Base-by-base conservation (phyloP, 2,888 invertebrate genomes). In the Diarsia brunnea region DNA sequence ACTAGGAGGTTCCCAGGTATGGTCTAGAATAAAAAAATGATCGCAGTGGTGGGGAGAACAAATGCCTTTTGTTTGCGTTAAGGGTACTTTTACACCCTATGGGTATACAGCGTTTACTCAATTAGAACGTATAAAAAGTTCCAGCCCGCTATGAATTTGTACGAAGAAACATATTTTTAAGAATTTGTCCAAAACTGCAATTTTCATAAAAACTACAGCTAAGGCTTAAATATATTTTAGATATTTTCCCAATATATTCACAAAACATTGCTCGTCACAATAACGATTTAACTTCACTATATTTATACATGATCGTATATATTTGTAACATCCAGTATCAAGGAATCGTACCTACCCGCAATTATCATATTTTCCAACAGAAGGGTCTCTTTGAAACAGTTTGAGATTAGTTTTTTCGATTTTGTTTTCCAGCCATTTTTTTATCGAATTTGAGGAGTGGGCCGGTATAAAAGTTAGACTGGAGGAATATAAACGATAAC, bases 251-350 rank as follows among this genome's bases (percentile, higher is more conserved):
- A 51, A 27, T 31, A 11, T 19, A 51, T 24, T 51, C 21, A 27
- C 21, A 51, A 71, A 75, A 27, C 27, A 1, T 31, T n/a, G 7
- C 27, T 43, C 31, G 16, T 63, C 66, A 55, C 67, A 58, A 38
- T 38, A 7, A 67, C 55, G 53, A 71, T 79, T 49, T 66, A 53
- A 67, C 14, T 68, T 75, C 47, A 60, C 14, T 81, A 31, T 5
- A 38, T 60, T 74, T 78, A 71, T 60, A n/a, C 24, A 49, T 24
- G 75, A 70, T 71, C 72, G 65, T 73, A 79, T 77, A 64, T 74
- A 75, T 65, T 73, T 65, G 69, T 24, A 61, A 58, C 67, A 47
- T 16, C 21, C 58, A 27, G 19, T 47, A 47, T 61, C 47, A 60
- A n/a, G 19, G n/a, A 21, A 11, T 61, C 12, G 24, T 55, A 38